These are phyloP conservation scores for Chrysopilus asiliformis DNA, from an alignment of 2,888 invertebrate genomes.

Conservation along the genomic window DNA sequence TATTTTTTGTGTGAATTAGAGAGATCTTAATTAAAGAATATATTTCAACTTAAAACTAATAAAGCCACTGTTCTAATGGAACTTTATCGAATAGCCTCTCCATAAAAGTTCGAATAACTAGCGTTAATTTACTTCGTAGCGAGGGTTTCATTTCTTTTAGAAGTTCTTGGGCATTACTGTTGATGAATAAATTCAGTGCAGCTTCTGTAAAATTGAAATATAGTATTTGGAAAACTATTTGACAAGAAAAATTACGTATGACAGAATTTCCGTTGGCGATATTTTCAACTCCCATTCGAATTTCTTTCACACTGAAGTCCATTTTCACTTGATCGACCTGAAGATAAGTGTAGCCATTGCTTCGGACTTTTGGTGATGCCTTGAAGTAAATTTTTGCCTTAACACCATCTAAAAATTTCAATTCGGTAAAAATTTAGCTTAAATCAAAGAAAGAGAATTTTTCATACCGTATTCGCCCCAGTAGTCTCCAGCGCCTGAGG, in stretches of 20 bases:
- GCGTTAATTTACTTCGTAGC: conserved; percentile 58
- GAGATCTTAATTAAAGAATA: background rate
- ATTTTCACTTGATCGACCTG: conserved; percentile 65
- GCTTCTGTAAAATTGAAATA: conserved; percentile 47
- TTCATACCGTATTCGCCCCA: conserved; percentile 86
- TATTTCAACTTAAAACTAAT: conserved; percentile 3
- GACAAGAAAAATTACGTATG: conserved; percentile 44
- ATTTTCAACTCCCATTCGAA: conserved; percentile 76
- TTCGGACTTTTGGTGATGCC: conserved; percentile 45
- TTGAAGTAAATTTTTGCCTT: conserved; percentile 74
- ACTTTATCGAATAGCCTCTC: conserved; percentile 61
- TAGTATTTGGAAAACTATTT: conserved; percentile 2
- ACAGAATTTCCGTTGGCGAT: conserved; percentile 68
- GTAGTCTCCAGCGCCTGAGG: conserved; percentile 75
- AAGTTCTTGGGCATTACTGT: conserved; percentile 71
- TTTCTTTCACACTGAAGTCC: conserved; percentile 72
- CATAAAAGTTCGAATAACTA: conserved; percentile 61
- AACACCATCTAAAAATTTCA: conserved; percentile 50
- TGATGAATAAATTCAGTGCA: conserved; percentile 73
- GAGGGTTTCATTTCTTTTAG: conserved; percentile 80
- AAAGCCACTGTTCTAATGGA: conserved; percentile 65
- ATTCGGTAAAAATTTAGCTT: background rate
- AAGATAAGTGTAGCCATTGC: conserved; percentile 53
- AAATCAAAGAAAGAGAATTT: background rate
- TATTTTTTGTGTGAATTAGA: background rate